Evolutionary conservation across 2,888 invertebrate genomes (phyloP).

Genomic region (Argyra leucocephala): DNA sequence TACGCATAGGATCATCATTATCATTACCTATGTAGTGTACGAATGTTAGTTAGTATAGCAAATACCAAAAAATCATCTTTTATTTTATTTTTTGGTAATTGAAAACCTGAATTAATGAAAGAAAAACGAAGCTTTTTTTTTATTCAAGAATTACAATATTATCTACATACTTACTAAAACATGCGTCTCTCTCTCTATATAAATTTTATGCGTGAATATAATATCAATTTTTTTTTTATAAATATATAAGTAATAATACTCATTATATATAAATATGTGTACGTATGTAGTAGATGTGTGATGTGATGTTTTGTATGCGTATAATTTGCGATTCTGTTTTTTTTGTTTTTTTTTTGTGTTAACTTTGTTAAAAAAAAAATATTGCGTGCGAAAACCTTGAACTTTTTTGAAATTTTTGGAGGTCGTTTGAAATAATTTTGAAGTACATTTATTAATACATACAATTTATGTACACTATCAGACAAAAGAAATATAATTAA

Average conservation of each 20-base stretch:
- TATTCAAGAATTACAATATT: too few species aligned
- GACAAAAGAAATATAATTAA: too few species aligned
- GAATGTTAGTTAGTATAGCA: neutral
- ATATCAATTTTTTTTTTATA: neutral
- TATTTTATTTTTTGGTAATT: neutral
- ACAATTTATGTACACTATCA: too few species aligned
- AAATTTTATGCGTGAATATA: neutral
- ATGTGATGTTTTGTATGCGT: neutral
- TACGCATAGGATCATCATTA: neutral
- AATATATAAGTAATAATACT: neutral
- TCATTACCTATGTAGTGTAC: neutral
- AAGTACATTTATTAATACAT: too few species aligned
- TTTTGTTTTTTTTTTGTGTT: neutral
- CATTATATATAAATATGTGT: neutral
- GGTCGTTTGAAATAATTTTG: neutral
- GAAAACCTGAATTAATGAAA: neutral
- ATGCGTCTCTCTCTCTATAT: too few species aligned
- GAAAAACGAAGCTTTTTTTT: too few species aligned
- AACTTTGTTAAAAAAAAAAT: neutral
- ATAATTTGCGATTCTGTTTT: neutral
- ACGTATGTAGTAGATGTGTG: neutral
- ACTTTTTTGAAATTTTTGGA: neutral
- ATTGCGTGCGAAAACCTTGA: constrained; percentile 6
- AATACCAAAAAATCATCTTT: neutral
- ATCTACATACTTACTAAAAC: too few species aligned